Percentiles rank a stretch among this genome's conserved stretches.
These are phyloP conservation scores for Trissolcus basalis DNA, from an alignment of 1,140 invertebrate species.

Conservation along the genomic window DNA sequence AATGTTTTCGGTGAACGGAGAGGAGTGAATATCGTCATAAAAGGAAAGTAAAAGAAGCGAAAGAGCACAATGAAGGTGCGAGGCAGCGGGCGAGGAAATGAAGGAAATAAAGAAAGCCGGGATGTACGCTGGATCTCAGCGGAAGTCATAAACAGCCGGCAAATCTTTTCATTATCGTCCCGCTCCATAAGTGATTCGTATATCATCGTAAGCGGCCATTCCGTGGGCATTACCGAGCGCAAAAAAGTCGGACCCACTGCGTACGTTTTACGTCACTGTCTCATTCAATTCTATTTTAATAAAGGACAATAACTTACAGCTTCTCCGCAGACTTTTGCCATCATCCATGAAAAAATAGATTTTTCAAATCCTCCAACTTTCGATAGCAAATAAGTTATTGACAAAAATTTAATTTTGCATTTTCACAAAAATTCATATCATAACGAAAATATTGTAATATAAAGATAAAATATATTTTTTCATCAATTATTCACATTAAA, in stretches of 20 bases:
- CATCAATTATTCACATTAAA: too few species aligned
- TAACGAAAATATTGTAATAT: too few species aligned
- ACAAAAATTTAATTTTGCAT: too few species aligned
- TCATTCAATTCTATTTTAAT: not conserved
- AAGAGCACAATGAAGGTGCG: slow-evolving; percentile 31
- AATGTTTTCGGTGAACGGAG: slow-evolving; percentile 42
- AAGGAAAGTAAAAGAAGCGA: slow-evolving; percentile 52
- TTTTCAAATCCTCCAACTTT: too few species aligned
- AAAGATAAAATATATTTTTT: too few species aligned
- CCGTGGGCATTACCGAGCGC: slow-evolving; percentile 66
- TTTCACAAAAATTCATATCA: too few species aligned
- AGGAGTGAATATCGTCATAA: slow-evolving; percentile 44
- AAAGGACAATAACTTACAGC: too few species aligned
- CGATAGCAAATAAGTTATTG: too few species aligned
- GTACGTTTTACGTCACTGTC: not conserved
- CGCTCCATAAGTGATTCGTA: slow-evolving; percentile 74
- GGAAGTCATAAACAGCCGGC: slow-evolving; percentile 73
- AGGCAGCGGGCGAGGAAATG: slow-evolving; percentile 13
- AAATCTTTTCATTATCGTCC: slow-evolving; percentile 76
- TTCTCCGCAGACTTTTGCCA: too few species aligned
- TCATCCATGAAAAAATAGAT: too few species aligned
- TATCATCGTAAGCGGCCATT: slow-evolving; percentile 75
- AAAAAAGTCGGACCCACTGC: slow-evolving; percentile 51
- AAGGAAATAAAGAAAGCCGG: slow-evolving; percentile 50
- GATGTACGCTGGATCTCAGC: slow-evolving; percentile 47